Evolutionary conservation across 2,113 vertebrate genomes (phyloP).

Genomic region (Zeus faber): DNA sequence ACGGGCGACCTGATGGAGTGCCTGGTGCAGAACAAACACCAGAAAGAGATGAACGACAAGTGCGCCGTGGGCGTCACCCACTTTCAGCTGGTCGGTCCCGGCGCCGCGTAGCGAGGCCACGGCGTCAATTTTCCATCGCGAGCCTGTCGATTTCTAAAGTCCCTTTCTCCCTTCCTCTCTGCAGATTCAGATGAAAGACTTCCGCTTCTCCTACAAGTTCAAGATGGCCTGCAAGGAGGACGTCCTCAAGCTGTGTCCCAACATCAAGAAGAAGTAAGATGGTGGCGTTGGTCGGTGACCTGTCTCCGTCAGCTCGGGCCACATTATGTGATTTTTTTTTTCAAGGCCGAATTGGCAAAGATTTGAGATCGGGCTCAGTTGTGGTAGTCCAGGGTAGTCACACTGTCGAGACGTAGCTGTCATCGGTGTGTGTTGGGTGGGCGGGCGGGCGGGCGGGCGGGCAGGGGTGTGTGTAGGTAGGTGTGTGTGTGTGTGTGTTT

Average conservation of each 20-base stretch:
- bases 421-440: too few species aligned
- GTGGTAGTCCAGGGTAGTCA: too few species aligned
- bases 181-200: slow-evolving; percentile 97
- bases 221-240: slow-evolving; percentile 99
- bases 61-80: slow-evolving; percentile 94
- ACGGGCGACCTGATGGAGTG: slow-evolving; percentile 98
- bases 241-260: slow-evolving; percentile 93
- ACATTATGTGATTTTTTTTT: too few species aligned
- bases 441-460: too few species aligned
- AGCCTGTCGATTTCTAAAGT: too few species aligned
- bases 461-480: too few species aligned
- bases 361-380: too few species aligned
- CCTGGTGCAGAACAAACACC: slow-evolving; percentile 95
- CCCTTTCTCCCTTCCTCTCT: not conserved
- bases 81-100: slow-evolving; percentile 92
- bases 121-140: not conserved
- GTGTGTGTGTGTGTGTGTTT: too few species aligned
- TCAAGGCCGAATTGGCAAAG: too few species aligned
- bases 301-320: too few species aligned
- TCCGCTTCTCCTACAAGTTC: slow-evolving; percentile 96
- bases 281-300: not conserved
- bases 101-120: not conserved
- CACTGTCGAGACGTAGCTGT: too few species aligned
- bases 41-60: slow-evolving; percentile 99
- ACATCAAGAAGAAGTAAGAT: slow-evolving; percentile 96